A percentile compares a stretch with the other conserved stretches of the same genome.
These are phyloP conservation scores for Drosophila neonasuta DNA, from an alignment of 2,888 invertebrate genomes.

Conservation along the genomic window DNA sequence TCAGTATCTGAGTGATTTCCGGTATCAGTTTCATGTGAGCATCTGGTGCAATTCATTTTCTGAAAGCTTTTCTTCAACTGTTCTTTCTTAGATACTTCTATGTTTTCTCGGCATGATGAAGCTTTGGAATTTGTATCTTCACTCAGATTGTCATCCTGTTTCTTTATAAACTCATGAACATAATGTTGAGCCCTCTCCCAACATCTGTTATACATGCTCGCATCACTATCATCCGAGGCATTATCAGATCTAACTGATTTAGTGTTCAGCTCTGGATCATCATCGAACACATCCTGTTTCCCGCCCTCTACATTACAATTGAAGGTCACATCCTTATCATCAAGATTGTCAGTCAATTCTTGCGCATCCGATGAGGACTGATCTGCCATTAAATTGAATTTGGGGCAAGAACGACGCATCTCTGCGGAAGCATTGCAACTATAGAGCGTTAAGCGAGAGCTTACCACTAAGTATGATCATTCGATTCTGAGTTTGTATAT, in stretches of 20 bases:
- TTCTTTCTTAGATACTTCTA: neutral
- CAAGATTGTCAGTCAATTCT: neutral
- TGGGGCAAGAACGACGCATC: slow-evolving; percentile 1
- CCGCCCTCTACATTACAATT: neutral
- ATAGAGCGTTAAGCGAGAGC: neutral
- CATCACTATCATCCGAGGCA: neutral
- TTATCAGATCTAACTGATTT: neutral
- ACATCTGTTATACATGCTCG: slow-evolving; percentile 11
- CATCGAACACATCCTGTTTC: neutral
- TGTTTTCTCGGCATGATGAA: neutral
- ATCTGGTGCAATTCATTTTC: neutral
- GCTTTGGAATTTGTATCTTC: neutral
- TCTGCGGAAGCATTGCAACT: neutral
- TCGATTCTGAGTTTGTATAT: slow-evolving; percentile 9
- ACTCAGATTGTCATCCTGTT: slow-evolving; percentile 19
- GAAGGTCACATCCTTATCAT: neutral
- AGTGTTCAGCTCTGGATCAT: neutral
- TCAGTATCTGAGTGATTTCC: slow-evolving; percentile 26
- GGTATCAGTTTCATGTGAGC: neutral
- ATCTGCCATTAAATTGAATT: neutral
- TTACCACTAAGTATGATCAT: slow-evolving; percentile 7
- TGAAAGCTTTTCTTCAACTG: neutral
- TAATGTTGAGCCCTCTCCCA: slow-evolving; percentile 19
- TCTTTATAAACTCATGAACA: slow-evolving; percentile 17
- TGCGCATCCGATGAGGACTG: slow-evolving; percentile 3